Conservation (phyloP, 2,888 invertebrate species). For the Sialis fuliginosa region DNA sequence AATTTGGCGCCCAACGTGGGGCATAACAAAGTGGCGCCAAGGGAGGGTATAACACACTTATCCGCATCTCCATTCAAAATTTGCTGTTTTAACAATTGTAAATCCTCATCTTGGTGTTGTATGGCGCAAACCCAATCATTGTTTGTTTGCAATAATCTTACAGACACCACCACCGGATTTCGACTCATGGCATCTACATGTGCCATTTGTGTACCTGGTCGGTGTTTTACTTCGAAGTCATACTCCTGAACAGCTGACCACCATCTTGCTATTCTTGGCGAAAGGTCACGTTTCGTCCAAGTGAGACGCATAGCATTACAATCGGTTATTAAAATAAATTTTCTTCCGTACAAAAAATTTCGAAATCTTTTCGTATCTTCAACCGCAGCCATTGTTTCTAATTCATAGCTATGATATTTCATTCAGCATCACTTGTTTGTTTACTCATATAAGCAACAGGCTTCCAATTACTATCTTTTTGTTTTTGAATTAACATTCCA, state of each 20-base stretch:
- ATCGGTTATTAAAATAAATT: conserved; percentile 10
- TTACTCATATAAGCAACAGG: conserved; percentile 4
- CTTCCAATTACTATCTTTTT: conserved; percentile 4
- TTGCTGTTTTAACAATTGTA: conserved; percentile 1
- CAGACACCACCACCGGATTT: conserved; percentile 7
- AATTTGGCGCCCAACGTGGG: no score
- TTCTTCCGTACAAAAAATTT: background rate
- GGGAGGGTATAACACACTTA: background rate
- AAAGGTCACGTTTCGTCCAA: conserved; percentile 11
- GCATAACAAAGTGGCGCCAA: no score
- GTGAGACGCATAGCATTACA: conserved; percentile 12
- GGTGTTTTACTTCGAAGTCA: conserved; percentile 14
- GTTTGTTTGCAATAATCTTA: background rate
- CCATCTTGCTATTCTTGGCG: conserved; percentile 17
- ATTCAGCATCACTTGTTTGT: conserved; percentile 1
- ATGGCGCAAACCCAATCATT: conserved; percentile 5
- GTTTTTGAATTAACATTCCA: conserved; percentile 4
- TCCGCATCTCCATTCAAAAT: background rate
- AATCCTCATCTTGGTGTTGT: conserved; percentile 6
- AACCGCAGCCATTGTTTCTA: conserved; percentile 9
- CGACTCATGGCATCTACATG: conserved; percentile 16
- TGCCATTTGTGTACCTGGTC: conserved; percentile 14
- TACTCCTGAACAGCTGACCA: conserved; percentile 16
- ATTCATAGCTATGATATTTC: conserved; percentile 8
- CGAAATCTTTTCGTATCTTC: conserved; percentile 5